Base-by-base conservation (phyloP, 2,113 vertebrate genomes). In the Rallus limicola region DNA sequence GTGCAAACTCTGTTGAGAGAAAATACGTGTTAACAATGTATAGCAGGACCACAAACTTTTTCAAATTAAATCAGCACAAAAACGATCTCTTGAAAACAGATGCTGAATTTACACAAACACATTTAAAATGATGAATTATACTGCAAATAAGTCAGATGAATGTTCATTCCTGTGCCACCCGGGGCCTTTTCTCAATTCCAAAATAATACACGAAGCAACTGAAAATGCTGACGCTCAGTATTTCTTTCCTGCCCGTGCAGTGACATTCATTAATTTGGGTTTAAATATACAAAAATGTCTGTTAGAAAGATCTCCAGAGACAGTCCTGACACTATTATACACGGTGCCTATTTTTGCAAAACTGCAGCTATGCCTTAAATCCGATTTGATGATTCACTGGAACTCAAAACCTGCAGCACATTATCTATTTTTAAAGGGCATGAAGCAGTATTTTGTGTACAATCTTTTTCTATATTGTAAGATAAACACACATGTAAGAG, bases 1-100 rank as follows among this genome's bases (percentile, higher is more conserved):
- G 97, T 10, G 97, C 92, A 90, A 97, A 97, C 59, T 98, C 99
- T 99, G 97, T 20, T 83, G 86, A 90, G 85, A 96, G 3, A 67
- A 94, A 67, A 88, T 48, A 78, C 0, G 29, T 13, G 2, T 50
- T 50, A 78, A 65, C 21, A 63, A 68, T 8, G 3, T 17, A 82
- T 1, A 90, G 60, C 29, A 90, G 80, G 44, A 70, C 42, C 4
- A 0, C 36, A 82, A 81, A 53, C 18, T 50, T 83, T 92, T 93
- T 86, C 58, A 83, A 86, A 56, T 91, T 58, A 93, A 75, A 89
- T 53, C 78, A 84, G 38, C 52, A 91, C 64, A 81, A 86, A 91
- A 85, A 55, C 38, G 6, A 17, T 70, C 74, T 86, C 93, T 50
- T 64, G 53, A 84, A 78, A 92, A 87, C 62, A 85, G 71, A 88